Evolutionary conservation across 2,113 vertebrate species (phyloP), one percentile per base, ranked within the genome.

Genomic region (Halichoeres trimaculatus): DNA sequence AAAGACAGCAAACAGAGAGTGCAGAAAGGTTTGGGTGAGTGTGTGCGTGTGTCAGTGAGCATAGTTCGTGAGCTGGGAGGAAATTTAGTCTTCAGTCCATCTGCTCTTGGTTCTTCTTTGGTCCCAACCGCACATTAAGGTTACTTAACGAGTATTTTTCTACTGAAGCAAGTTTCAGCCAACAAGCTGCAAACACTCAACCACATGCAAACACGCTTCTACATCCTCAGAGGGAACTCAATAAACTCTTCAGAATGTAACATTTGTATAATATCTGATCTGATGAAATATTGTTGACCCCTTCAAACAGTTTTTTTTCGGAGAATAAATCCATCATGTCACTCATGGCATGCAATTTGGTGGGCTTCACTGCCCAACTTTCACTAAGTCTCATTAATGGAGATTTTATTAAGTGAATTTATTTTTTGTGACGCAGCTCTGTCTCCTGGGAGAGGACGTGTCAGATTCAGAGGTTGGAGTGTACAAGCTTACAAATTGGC

Each of bases 41-140:
- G 13, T 8, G 58, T 75, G n/a, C n/a, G 56, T 78, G 82, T 30
- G 30, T 67, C 19, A 50, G 40, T 62, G 61, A 22, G 40, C 63
- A 67, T 22, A 19, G 26, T 51, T 69, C 74, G 54, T 53, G 53
- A 70, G 35, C 57, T 80, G 38, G 38, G 26, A 84, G 41, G 58
- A 76, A 76, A 70, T 68, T 7, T 84, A 55, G 45, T 74, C 59
- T 53, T 77, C 51, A 19, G 69, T 85, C 89, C 85, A 86, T 88
- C 78, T 85, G 79, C 68, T 80, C 50, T 59, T 79, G 73, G 23
- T 63, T 74, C 70, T 71, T 36, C 56, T 83, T 19, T 61, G 56
- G 50, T 77, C 63, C 80, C 63, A 81, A 51, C 58, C 79, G 59
- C 55, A 66, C 70, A 74, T 59, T 78, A 54, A 79, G 74, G 23